These are phyloP conservation scores for Sternotherus odoratus DNA, from an alignment of 2,797 vertebrate genomes.

Conservation along the genomic window DNA sequence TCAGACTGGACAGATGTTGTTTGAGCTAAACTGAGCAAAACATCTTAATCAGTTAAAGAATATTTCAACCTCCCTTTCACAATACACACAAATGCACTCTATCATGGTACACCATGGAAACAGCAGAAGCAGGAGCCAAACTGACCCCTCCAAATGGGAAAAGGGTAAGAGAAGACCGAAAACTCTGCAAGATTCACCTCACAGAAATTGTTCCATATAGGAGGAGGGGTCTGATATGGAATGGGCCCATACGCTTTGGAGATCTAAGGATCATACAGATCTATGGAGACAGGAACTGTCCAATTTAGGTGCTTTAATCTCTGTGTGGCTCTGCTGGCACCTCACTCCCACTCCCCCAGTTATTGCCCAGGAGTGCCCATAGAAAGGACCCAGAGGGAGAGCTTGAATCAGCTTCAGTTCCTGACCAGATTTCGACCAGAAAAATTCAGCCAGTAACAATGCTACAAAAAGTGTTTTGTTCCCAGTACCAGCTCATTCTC, in stretches of 20 bases:
- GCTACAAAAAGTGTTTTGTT: neutral
- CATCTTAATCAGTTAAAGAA: constrained; percentile 12
- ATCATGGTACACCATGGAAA: neutral
- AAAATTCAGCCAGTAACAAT: neutral
- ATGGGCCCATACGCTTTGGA: neutral
- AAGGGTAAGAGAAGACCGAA: neutral
- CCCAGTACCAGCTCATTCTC: neutral
- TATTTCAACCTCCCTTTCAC: constrained; percentile 18
- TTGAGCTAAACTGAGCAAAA: constrained; percentile 63
- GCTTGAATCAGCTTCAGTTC: neutral
- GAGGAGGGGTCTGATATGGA: neutral
- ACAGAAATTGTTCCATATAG: neutral
- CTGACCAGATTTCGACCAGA: neutral
- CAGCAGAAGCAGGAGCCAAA: neutral
- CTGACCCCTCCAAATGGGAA: fast-evolving
- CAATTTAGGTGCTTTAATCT: neutral
- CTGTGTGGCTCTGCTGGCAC: neutral
- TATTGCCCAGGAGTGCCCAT: neutral
- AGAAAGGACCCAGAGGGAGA: neutral
- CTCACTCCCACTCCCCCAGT: neutral
- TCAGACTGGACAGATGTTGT: constrained; percentile 57
- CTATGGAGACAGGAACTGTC: neutral
- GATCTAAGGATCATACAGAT: neutral
- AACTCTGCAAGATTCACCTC: neutral
- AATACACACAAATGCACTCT: neutral